Base-by-base conservation (phyloP, 2,888 invertebrate species). In the Nysson spinosus region DNA sequence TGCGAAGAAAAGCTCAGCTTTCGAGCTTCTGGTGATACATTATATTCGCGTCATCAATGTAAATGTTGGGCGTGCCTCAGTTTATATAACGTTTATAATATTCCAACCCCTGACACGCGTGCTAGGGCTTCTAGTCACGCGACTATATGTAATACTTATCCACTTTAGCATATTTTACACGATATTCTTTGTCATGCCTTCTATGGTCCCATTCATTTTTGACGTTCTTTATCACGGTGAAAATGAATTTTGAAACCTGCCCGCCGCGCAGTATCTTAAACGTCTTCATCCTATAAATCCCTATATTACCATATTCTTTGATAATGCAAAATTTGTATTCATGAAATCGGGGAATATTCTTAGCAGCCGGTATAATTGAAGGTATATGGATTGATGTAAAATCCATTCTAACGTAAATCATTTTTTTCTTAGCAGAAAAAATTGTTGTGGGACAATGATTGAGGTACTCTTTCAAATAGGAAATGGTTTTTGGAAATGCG, bases 11-110 rank as follows among this genome's bases (percentile, higher is more conserved):
- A 79, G 81, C 82, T 79, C 75, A 68, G 75, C 78, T 72, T 78
- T 68, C 73, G 77, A 73, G 67, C 64, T 43, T 52, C 67, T 54
- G 63, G 78, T 79, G 78, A 85, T 84, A 82, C 83, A 82, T 84
- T 82, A 83, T 80, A 81, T 81, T 83, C 83, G 68, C 80, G 82
- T 83, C 80, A 82, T 84, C 85, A 79, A 85, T 85, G 84, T 81
- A 85, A 86, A 83, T 80, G 77, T 69, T 75, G 79, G 73, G 79
- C 84, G 81, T 84, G 82, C 74, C 79, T 67, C 79, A 78, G 79
- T 83, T 85, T 78, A 78, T 80, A 78, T 79, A 80, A 82, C 78
- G 69, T 62, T 62, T 63, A 69, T 79, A 78, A 79, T 76, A 74
- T 75, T 72, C 71, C 72, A 75, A 72, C 65, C 55, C 54, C 34